phyloP scores from a whole-genome alignment of 2,888 invertebrate species.

The Sinodicranocentrus sp. region DNA sequence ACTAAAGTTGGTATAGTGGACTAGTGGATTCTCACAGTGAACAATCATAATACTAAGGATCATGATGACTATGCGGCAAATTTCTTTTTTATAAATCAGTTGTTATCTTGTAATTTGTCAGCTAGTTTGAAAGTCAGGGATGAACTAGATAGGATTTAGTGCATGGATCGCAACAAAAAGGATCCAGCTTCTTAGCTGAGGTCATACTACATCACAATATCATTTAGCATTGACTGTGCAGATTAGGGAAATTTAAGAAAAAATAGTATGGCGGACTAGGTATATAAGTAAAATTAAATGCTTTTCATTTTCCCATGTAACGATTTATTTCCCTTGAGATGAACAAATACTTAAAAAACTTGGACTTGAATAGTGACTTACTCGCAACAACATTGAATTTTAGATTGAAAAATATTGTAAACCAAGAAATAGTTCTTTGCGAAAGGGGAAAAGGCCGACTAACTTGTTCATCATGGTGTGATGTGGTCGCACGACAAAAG shows the following conservation, averaged over 20 bases:
- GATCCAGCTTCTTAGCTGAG: neutral
- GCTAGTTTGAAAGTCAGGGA: neutral
- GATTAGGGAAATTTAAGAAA: too few species aligned
- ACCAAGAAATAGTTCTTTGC: too few species aligned
- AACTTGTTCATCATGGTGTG: slow-evolving; percentile 24
- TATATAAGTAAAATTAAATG: too few species aligned
- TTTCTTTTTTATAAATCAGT: slow-evolving; percentile 6
- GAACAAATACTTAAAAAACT: too few species aligned
- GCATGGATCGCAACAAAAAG: slow-evolving; percentile 20
- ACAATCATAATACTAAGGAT: neutral
- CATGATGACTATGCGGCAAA: slow-evolving; percentile 22
- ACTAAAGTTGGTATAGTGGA: neutral
- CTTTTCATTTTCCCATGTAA: too few species aligned
- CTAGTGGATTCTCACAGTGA: neutral
- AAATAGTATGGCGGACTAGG: too few species aligned
- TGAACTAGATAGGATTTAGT: slow-evolving; percentile 24
- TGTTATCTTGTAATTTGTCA: neutral
- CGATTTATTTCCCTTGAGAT: too few species aligned
- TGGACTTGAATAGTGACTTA: too few species aligned
- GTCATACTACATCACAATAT: neutral
- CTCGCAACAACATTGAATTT: too few species aligned
- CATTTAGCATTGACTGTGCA: too few species aligned
- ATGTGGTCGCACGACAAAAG: slow-evolving; percentile 34
- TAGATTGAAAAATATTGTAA: too few species aligned
- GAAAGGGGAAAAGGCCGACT: slow-evolving; percentile 16